Evolutionary conservation across 1,140 invertebrate genomes (phyloP), one percentile per base, ranked within the genome.

Genomic region (Globodera rostochiensis): DNA sequence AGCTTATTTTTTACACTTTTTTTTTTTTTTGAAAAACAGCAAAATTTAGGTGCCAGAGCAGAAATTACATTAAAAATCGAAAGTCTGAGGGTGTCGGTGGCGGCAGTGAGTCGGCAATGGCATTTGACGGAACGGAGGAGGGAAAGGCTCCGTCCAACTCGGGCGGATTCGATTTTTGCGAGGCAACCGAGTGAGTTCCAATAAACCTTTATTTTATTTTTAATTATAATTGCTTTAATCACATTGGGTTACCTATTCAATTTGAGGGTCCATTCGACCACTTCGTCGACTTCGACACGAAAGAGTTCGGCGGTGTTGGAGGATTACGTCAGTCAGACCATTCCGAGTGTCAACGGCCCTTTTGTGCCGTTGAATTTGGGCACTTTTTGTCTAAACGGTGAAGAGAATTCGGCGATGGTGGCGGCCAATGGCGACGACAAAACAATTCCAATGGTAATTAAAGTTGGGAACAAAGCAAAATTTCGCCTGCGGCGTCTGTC

Each of bases 1-100:
- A 36, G 69, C 6, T 36, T 36, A 36, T 36, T 36, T 36, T 36
- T 36, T 36, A 36, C 36, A 36, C 36, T 36, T 36, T 36, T 36
- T 36, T 36, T 0, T 36, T 36, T 36, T 0, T 36, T 36, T 36
- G 36, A 36, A 36, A 36, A 36, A 36, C 36, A 36, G 6, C 69
- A 45, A 71, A 45, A 19, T 47, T 71, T 19, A 71, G 69, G 70
- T 86, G 85, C 69, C 85, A 86, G 75, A 83, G 79, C 57, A 36
- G 85, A 45, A 86, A 86, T 74, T 86, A 86, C 77, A 86, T 86
- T 19, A 86, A 86, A 57, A 86, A 86, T 69, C 73, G 85, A 47
- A 86, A 86, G 46, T 50, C 69, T 19, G 85, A 85, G 73, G 78
- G 64, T 6, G 74, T 21, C 45, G 57, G 74, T 36, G 57, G 74